These are phyloP conservation scores for Ectemnius lituratus DNA, from an alignment of 2,888 invertebrate species.

Conservation along the genomic window DNA sequence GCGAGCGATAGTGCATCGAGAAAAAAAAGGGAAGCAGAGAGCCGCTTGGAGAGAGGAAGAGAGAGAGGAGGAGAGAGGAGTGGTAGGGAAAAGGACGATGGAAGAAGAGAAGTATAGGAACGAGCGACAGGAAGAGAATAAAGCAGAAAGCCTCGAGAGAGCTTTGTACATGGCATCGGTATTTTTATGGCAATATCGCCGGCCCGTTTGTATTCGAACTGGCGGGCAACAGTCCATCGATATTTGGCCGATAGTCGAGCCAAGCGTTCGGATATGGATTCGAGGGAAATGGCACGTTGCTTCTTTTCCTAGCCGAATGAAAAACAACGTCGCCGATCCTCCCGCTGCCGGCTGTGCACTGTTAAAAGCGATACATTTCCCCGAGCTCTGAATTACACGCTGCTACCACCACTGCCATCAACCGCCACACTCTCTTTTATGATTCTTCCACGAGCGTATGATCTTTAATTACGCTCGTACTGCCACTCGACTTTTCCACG, in stretches of 20 bases:
- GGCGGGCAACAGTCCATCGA: constrained; percentile 59
- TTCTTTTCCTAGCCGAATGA: constrained; percentile 58
- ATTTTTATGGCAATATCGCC: constrained; percentile 60
- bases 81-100: not conserved
- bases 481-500: no score
- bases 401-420: constrained; percentile 1
- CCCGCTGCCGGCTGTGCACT: constrained; percentile 37
- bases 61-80: not conserved
- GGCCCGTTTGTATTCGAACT: constrained; percentile 56
- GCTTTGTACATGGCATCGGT: constrained; percentile 49
- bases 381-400: constrained; percentile 8
- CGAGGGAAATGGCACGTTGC: constrained; percentile 55
- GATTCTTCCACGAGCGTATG: not conserved
- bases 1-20: constrained; percentile 1
- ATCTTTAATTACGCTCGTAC: constrained; percentile 24
- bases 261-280: constrained; percentile 54
- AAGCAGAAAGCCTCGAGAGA: constrained; percentile 23
- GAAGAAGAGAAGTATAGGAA: not conserved
- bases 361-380: constrained; percentile 46
- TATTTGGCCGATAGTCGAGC: constrained; percentile 59
- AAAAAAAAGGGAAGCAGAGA: not conserved
- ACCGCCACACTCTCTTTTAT: no score
- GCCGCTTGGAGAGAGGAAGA: not conserved
- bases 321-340: constrained; percentile 49
- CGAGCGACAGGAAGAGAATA: constrained; percentile 12